These are phyloP conservation scores for Aethina tumida DNA, from an alignment of 1,140 invertebrate genomes.

Conservation along the genomic window DNA sequence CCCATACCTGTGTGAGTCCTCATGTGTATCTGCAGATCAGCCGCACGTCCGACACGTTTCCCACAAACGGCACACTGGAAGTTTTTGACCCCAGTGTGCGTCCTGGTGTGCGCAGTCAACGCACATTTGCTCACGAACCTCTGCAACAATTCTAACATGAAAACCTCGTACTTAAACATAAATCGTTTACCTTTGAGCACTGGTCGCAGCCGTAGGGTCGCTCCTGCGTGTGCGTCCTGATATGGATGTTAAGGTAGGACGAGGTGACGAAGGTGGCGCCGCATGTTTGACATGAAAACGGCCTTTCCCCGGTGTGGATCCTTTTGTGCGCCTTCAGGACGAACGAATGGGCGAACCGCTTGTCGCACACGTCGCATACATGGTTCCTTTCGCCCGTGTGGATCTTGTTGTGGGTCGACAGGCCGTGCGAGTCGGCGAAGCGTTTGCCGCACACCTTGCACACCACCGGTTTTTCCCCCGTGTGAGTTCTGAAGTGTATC, in stretches of 20 bases:
- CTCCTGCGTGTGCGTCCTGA: constrained; percentile 55
- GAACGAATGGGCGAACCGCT: constrained; percentile 32
- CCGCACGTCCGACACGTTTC: constrained; percentile 20
- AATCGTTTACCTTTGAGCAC: constrained; percentile 23
- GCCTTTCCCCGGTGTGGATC: constrained; percentile 57
- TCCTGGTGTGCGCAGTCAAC: constrained; percentile 23
- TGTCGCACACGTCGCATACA: constrained; percentile 52
- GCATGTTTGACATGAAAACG: constrained; percentile 48
- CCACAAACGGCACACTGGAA: constrained; percentile 29
- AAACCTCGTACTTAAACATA: neutral
- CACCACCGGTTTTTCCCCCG: constrained; percentile 55
- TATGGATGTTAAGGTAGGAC: constrained; percentile 76
- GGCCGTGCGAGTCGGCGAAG: constrained; percentile 30
- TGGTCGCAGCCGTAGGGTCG: constrained; percentile 25
- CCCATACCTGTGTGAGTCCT: constrained; percentile 36
- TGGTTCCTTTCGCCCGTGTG: constrained; percentile 64
- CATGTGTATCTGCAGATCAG: constrained; percentile 40
- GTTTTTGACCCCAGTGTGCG: constrained; percentile 36
- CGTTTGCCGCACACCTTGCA: constrained; percentile 36
- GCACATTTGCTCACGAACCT: constrained; percentile 27
- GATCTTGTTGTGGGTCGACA: constrained; percentile 44
- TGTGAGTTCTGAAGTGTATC: constrained; percentile 56
- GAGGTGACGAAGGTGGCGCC: constrained; percentile 45
- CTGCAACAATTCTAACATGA: constrained; percentile 16
- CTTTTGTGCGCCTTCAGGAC: constrained; percentile 30